Evolutionary conservation across 2,113 vertebrate species (phyloP).

Genomic region (Pycnonotus jocosus): DNA sequence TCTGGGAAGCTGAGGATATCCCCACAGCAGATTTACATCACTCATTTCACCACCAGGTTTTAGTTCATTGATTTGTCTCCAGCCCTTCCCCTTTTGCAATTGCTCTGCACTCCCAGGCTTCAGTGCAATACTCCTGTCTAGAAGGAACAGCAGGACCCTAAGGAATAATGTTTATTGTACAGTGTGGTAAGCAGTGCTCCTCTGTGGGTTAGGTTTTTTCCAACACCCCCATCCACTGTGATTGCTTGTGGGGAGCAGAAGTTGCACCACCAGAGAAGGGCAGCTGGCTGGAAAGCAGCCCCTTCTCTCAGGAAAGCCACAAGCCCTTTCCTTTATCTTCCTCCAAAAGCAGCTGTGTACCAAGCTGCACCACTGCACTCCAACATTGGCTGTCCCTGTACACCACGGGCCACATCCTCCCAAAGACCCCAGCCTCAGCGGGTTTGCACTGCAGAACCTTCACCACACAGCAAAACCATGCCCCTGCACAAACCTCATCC

Average conservation of each 20-base stretch:
- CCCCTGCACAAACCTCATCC: neutral
- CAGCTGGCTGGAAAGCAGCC: neutral
- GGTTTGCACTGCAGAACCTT: neutral
- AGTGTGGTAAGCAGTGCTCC: neutral
- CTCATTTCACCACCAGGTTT: neutral
- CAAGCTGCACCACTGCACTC: neutral
- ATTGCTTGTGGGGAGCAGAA: neutral
- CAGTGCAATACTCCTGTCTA: neutral
- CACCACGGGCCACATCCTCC: accelerated
- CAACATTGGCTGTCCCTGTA: accelerated
- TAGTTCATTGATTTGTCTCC: neutral
- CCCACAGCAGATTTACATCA: neutral
- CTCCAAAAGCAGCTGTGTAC: neutral
- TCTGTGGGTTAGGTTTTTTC: neutral
- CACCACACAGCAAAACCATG: accelerated
- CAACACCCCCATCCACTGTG: accelerated
- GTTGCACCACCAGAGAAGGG: neutral
- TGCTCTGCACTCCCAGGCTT: neutral
- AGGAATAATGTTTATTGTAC: neutral
- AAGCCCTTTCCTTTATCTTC: neutral
- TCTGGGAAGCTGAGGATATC: neutral
- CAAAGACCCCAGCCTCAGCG: accelerated
- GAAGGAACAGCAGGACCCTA: neutral
- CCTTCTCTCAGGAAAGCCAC: neutral
- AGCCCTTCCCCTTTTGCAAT: neutral